Evolutionary conservation across 2,888 invertebrate genomes (phyloP).

Genomic region (Drosophila hamatofila): DNA sequence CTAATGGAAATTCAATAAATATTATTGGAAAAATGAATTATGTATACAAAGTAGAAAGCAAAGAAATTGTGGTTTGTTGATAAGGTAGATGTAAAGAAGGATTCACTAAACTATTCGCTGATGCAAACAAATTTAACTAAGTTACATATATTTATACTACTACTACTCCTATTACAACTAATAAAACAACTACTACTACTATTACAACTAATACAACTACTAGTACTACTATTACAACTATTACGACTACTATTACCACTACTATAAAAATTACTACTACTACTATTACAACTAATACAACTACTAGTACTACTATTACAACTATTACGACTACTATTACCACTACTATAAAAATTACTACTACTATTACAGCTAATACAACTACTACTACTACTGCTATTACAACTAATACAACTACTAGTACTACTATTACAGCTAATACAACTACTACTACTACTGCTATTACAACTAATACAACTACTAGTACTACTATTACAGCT

Average conservation of each 20-base stretch:
- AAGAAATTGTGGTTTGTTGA: neutral
- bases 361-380: no score
- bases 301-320: neutral
- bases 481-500: no score
- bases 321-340: neutral
- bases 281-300: neutral
- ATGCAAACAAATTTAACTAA: neutral
- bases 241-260: neutral
- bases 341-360: no score
- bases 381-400: no score
- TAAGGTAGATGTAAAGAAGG: neutral
- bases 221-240: neutral
- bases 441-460: no score
- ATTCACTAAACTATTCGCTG: neutral
- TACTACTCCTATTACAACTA: neutral
- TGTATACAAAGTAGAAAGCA: neutral
- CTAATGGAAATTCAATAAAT: conserved; percentile 15
- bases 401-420: no score
- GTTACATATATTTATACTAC: no score
- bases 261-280: neutral
- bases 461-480: no score
- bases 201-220: neutral
- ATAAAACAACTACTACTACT: neutral
- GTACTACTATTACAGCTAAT: no score
- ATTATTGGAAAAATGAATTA: neutral